Base-by-base conservation (phyloP, 2,797 vertebrate species). In the Oophaga sylvatica region DNA sequence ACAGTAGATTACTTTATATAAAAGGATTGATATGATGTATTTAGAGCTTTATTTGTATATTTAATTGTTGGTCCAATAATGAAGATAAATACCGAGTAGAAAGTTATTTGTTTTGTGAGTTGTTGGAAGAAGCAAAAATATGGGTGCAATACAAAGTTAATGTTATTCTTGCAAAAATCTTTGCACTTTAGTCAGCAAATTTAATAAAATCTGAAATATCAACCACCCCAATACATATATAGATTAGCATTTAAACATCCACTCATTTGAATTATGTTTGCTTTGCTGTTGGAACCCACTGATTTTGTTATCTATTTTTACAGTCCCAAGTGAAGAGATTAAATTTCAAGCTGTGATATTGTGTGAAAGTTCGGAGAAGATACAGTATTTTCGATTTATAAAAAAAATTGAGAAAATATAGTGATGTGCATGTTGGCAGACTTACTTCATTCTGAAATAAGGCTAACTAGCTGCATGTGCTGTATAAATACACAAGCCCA, bases 261-360 rank as follows among this genome's bases (percentile, higher is more conserved):
- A 62, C 19, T 62, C 56, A 62, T 20, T n/a, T 75, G 68, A 75
- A 22, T 75, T n/a, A 75, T 75, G 16, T 12, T 84, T 75, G 12
- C 15, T 16, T 26, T 62, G 70, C 31, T 83, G 31, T 59, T n/a
- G 67, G 15, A 65, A 53, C 63, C 45, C 67, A 70, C 71, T 75
- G 35, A 0, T 56, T 83, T 70, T 73, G n/a, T 71, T 71, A 80
- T 62, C 31, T 80, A 62, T 80, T 60, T 62, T 70, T 56, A 73
- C 19, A 73, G 31, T 73, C 68, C 53, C 53, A 60, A 70, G 70
- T 83, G 29, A 59, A 83, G 29, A 15, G 26, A 75, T 29, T 48
- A 83, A 53, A 57, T n/a, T 29, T 83, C n/a, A 68, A 71, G 5
- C 53, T 73, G 48, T 56, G 26, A 70, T 71, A 35, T 29, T 53